These are phyloP conservation scores for Melanocharis versteri DNA, from an alignment of 2,113 vertebrate genomes.

Conservation along the genomic window DNA sequence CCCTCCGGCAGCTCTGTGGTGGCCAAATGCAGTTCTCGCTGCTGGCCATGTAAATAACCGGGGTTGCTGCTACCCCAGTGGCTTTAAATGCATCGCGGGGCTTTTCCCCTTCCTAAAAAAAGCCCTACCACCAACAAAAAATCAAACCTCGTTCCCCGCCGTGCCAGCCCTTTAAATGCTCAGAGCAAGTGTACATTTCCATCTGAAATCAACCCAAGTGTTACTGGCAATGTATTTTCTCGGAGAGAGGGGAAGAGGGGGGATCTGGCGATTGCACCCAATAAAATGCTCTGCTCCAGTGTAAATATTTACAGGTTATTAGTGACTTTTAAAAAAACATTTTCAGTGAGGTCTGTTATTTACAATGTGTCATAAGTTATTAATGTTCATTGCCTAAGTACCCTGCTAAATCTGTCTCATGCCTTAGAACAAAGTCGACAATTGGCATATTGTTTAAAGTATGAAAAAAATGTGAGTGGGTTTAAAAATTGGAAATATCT, in stretches of 20 bases:
- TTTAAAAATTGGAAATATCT: conserved; percentile 61
- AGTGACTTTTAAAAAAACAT: conserved; percentile 74
- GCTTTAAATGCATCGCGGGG: conserved; percentile 15
- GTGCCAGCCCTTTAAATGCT: conserved; percentile 56
- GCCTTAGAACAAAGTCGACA: conserved; percentile 76
- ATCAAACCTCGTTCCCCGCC: background rate
- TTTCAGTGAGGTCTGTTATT: conserved; percentile 74
- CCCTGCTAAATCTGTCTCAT: conserved; percentile 68
- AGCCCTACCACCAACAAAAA: background rate
- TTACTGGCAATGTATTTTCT: conserved; percentile 49
- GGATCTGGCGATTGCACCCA: conserved; percentile 61
- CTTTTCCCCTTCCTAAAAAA: conserved; percentile 1
- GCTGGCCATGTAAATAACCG: conserved; percentile 66
- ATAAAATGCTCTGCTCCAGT: conserved; percentile 56
- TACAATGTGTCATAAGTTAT: conserved; percentile 77
- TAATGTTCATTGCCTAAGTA: conserved; percentile 73
- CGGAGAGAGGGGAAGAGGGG: conserved; percentile 5
- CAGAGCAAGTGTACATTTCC: conserved; percentile 49
- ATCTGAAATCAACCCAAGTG: conserved; percentile 62
- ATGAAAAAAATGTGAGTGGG: conserved; percentile 71
- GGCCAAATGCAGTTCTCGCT: conserved; percentile 66
- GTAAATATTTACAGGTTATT: conserved; percentile 80
- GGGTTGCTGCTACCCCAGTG: conserved; percentile 41
- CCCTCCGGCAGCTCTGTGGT: conserved; percentile 68
- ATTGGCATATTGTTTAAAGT: conserved; percentile 76